A percentile compares a stretch with the other conserved stretches of the same genome.
These are phyloP conservation scores for Eleginops maclovinus DNA, from an alignment of 2,113 vertebrate genomes.

Conservation along the genomic window DNA sequence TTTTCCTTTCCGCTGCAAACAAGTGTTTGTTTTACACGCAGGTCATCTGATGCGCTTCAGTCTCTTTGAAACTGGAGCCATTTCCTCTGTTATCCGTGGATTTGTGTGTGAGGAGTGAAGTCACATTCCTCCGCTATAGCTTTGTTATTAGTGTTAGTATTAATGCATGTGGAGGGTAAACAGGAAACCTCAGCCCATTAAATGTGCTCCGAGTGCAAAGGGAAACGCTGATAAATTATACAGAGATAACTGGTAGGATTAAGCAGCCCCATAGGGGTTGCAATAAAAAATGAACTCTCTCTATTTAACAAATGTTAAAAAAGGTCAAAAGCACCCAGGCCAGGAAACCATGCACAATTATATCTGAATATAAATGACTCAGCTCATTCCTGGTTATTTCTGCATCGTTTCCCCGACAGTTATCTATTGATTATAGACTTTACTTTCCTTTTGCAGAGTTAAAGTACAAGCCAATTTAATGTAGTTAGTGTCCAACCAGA, in stretches of 20 bases:
- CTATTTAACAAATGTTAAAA: too few relatives aligned
- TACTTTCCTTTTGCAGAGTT: too few relatives aligned
- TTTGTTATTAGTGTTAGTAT: conserved; percentile 45
- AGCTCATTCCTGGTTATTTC: too few relatives aligned
- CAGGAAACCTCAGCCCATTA: conserved; percentile 29
- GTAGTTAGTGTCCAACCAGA: too few relatives aligned
- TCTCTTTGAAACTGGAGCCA: conserved; percentile 56
- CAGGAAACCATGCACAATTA: too few relatives aligned
- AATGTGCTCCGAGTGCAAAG: background rate
- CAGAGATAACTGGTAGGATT: background rate
- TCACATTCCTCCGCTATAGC: conserved; percentile 28
- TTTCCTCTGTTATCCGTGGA: conserved; percentile 58
- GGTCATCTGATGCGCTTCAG: conserved; percentile 31
- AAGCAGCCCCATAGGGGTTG: too few relatives aligned
- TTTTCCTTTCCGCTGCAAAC: conserved; percentile 61
- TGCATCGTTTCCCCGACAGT: too few relatives aligned
- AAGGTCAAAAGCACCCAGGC: too few relatives aligned
- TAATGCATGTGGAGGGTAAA: conserved; percentile 54
- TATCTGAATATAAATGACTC: too few relatives aligned
- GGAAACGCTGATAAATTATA: conserved; percentile 10
- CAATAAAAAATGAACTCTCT: too few relatives aligned
- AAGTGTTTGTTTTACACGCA: conserved; percentile 62
- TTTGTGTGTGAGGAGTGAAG: conserved; percentile 37
- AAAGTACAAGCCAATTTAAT: too few relatives aligned
- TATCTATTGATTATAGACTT: too few relatives aligned